A percentile compares a stretch with the other conserved stretches of the same genome.
phyloP scores from a whole-genome alignment of 2,113 vertebrate species.

The Callipepla squamata region DNA sequence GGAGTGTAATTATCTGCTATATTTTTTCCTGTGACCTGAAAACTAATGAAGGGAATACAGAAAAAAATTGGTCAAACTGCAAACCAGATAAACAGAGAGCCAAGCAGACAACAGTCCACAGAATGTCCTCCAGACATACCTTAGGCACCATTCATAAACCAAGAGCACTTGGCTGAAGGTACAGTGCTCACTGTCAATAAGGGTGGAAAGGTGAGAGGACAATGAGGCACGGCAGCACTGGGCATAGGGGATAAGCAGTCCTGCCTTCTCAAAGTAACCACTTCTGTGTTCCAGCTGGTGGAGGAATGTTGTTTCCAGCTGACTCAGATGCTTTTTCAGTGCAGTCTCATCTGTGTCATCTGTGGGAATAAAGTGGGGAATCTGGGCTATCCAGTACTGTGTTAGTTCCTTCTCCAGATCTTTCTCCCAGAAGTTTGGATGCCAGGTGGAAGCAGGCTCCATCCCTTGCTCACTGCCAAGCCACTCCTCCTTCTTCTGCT shows the following conservation, averaged over 20 bases:
- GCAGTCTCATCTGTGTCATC: background rate
- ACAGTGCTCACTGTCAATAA: background rate
- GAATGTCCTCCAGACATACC: slow-evolving; percentile 30
- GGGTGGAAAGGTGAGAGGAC: slow-evolving; percentile 5
- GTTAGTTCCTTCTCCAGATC: slow-evolving; percentile 52
- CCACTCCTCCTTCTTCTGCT: background rate
- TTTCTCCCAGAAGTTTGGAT: slow-evolving; percentile 52
- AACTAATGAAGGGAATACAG: background rate
- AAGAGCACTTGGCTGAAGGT: slow-evolving; percentile 53
- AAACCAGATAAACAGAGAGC: background rate
- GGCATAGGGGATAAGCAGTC: background rate
- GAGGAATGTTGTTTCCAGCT: background rate
- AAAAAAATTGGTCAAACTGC: background rate
- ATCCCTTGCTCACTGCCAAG: background rate
- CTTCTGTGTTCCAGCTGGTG: background rate
- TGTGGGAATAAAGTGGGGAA: background rate
- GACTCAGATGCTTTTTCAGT: slow-evolving; percentile 42
- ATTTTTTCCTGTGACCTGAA: background rate
- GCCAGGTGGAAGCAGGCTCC: background rate
- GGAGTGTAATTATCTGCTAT: background rate
- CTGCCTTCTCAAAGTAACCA: slow-evolving; percentile 32
- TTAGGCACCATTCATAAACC: slow-evolving; percentile 58
- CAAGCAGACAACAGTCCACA: background rate
- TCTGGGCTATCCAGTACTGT: background rate
- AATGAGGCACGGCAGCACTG: slow-evolving; percentile 5